These are phyloP conservation scores for Tanytarsus gracilentus DNA, from an alignment of 2,888 invertebrate species.

Conservation along the genomic window DNA sequence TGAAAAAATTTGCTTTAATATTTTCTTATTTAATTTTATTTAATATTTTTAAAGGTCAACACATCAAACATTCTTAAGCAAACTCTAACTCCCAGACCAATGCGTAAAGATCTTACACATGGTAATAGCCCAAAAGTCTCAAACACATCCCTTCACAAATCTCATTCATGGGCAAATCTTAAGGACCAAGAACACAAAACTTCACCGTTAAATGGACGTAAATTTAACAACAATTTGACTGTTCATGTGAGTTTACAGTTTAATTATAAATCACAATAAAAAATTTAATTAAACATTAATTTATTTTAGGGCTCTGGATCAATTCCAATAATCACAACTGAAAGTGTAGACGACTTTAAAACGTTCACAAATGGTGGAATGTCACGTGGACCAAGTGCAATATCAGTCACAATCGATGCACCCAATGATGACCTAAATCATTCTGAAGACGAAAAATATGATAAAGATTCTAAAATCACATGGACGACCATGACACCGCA, in stretches of 20 bases:
- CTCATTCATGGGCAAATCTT: constrained; percentile 37
- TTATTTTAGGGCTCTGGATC: constrained; percentile 32
- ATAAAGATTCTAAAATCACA: constrained; percentile 42
- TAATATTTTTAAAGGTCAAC: background rate
- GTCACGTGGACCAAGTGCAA: constrained; percentile 32
- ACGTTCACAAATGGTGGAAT: constrained; percentile 35
- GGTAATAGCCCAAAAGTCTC: constrained; percentile 49
- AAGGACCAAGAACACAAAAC: constrained; percentile 48
- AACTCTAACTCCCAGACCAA: constrained; percentile 67
- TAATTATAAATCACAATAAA: constrained; percentile 13
- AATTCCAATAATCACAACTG: constrained; percentile 60
- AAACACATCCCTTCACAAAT: constrained; percentile 51
- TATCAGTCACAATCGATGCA: constrained; percentile 31
- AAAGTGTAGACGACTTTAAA: constrained; percentile 54
- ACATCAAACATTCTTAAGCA: constrained; percentile 60
- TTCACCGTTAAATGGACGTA: constrained; percentile 30
- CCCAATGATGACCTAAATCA: constrained; percentile 31
- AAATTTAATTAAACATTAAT: constrained; percentile 26
- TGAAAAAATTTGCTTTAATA: background rate
- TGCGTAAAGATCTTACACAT: constrained; percentile 58
- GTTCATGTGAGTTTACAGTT: constrained; percentile 54
- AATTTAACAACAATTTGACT: constrained; percentile 56
- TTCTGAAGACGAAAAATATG: constrained; percentile 41
- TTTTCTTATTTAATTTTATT: background rate
- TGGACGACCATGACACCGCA: constrained; percentile 83